A percentile compares a stretch with the other conserved stretches of the same genome.
These are phyloP conservation scores for Abrostola triplasia DNA, from an alignment of 2,888 invertebrate species.

Conservation along the genomic window DNA sequence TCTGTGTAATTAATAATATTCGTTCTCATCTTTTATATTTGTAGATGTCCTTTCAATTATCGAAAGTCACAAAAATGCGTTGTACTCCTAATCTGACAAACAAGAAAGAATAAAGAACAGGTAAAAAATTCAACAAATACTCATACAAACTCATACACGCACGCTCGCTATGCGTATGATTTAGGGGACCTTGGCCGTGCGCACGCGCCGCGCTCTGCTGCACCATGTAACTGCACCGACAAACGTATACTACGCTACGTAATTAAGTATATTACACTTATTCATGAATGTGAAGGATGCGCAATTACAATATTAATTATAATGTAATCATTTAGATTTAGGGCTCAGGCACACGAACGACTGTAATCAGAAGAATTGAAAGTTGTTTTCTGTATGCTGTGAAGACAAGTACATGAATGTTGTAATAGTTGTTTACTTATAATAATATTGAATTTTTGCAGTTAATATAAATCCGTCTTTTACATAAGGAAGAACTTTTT, in stretches of 20 bases:
- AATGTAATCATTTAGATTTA: neutral
- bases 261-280: constrained; percentile 23
- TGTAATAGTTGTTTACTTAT: too few relatives aligned
- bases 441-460: too few relatives aligned
- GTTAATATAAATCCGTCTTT: too few relatives aligned
- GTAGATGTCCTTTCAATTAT: too few relatives aligned
- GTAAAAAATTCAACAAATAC: neutral
- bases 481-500: too few relatives aligned
- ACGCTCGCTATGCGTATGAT: constrained; percentile 12
- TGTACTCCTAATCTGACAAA: too few relatives aligned
- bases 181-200: constrained; percentile 62
- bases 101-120: too few relatives aligned
- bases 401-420: too few relatives aligned
- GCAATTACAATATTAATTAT: constrained; percentile 10
- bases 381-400: too few relatives aligned
- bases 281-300: constrained; percentile 21
- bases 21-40: too few relatives aligned
- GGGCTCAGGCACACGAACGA: neutral
- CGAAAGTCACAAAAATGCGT: too few relatives aligned
- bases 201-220: constrained; percentile 60
- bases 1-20: too few relatives aligned
- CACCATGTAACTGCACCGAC: constrained; percentile 32
- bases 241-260: constrained; percentile 19
- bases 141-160: neutral
- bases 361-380: neutral